Evolutionary conservation across 2,797 vertebrate species (phyloP).

Genomic region (Stomatorhinus walkeri): DNA sequence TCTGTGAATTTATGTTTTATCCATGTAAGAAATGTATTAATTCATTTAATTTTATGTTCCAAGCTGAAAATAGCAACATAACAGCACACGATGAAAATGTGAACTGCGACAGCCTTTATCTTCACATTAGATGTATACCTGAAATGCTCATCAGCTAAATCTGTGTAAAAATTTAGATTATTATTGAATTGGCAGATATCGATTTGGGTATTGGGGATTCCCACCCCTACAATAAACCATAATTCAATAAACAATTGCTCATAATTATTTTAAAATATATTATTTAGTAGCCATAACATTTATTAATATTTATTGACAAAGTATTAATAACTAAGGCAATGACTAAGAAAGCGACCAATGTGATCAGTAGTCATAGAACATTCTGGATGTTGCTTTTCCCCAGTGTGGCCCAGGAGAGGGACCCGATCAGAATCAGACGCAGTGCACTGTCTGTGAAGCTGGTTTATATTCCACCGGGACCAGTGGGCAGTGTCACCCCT

Average conservation of each 20-base stretch:
- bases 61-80: not conserved
- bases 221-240: not conserved
- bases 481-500: constrained; percentile 53
- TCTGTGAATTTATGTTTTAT: not conserved
- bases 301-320: not conserved
- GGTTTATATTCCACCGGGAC: constrained; percentile 58
- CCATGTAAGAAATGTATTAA: not conserved
- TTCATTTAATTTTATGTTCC: not conserved
- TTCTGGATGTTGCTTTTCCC: not conserved
- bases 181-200: not conserved
- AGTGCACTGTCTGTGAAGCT: constrained; percentile 51
- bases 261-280: not conserved
- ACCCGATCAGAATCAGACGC: constrained; percentile 49
- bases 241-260: not conserved
- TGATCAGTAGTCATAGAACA: not conserved
- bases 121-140: not conserved
- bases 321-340: not conserved
- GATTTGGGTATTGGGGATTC: not conserved
- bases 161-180: not conserved
- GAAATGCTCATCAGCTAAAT: not conserved
- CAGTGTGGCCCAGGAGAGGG: constrained; percentile 62
- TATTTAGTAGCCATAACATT: not conserved
- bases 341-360: not conserved
- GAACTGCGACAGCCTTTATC: not conserved
- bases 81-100: not conserved